These are phyloP conservation scores for Lacerta agilis DNA, from an alignment of 2,797 vertebrate species.

Conservation along the genomic window DNA sequence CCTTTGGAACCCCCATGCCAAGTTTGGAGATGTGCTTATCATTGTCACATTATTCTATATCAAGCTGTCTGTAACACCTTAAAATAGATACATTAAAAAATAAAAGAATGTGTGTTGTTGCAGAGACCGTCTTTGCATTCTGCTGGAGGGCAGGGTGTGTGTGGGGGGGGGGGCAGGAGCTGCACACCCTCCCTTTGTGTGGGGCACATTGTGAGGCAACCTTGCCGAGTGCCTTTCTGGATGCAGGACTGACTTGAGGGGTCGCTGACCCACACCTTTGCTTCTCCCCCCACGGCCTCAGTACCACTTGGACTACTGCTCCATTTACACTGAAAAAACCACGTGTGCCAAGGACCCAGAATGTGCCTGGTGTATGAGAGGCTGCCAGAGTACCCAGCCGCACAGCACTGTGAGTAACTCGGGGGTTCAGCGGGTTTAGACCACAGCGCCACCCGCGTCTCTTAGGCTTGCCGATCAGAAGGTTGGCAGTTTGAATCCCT, in stretches of 20 bases:
- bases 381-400: slow-evolving; percentile 89
- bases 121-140: background rate
- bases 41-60: too few relatives aligned
- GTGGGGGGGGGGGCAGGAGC: background rate
- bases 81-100: background rate
- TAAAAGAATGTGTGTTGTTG: background rate
- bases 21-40: too few relatives aligned
- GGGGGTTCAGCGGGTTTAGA: too few relatives aligned
- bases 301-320: slow-evolving; percentile 87
- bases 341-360: slow-evolving; percentile 91
- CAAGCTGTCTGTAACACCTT: too few relatives aligned
- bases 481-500: too few relatives aligned
- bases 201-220: background rate
- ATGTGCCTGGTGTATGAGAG: slow-evolving; percentile 92
- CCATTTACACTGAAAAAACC: slow-evolving; percentile 88
- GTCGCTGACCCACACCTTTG: fast-evolving
- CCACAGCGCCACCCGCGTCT: too few relatives aligned
- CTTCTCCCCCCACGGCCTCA: background rate
- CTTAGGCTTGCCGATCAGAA: too few relatives aligned
- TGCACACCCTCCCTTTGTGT: too few relatives aligned
- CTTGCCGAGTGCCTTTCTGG: background rate
- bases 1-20: too few relatives aligned
- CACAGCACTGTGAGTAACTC: slow-evolving; percentile 81
- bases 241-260: too few relatives aligned
- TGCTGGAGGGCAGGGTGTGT: too few relatives aligned